A percentile compares a stretch with the other conserved stretches of the same genome.
Evolutionary conservation across 1,140 invertebrate genomes (phyloP).

Genomic region (Cotesia chilonis): DNA sequence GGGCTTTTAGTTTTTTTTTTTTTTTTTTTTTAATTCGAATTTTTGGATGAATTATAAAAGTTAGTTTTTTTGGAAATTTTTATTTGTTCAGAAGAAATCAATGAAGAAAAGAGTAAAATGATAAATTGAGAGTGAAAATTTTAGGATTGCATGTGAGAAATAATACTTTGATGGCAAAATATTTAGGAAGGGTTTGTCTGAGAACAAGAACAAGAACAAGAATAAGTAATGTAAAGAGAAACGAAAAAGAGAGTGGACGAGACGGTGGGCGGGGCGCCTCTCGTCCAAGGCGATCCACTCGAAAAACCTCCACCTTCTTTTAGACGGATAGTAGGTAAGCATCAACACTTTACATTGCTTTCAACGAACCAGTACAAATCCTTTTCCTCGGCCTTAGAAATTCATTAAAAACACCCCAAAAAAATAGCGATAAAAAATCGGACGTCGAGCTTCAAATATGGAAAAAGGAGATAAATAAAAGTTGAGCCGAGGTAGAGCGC

Average conservation of each 20-base stretch:
- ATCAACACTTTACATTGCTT: conserved; percentile 59
- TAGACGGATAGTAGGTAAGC: conserved; percentile 57
- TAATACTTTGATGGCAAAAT: too few relatives aligned
- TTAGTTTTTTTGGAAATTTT: too few relatives aligned
- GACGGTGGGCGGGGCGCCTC: conserved; percentile 64
- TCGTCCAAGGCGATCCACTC: conserved; percentile 65
- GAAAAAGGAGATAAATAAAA: neutral
- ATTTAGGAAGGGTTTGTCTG: conserved; percentile 5
- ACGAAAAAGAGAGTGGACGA: conserved; percentile 50
- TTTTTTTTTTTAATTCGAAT: too few relatives aligned
- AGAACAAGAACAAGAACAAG: conserved; percentile 18
- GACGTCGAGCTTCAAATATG: too few relatives aligned
- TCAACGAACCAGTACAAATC: conserved; percentile 55
- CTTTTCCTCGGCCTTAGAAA: conserved; percentile 9
- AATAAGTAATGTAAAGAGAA: conserved; percentile 11
- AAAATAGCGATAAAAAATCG: neutral
- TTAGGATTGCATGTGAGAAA: too few relatives aligned
- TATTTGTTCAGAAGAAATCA: too few relatives aligned
- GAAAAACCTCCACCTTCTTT: conserved; percentile 49
- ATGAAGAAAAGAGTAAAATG: too few relatives aligned
- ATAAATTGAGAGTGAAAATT: too few relatives aligned
- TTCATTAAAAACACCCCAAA: conserved; percentile 15
- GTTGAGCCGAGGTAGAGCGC: neutral
- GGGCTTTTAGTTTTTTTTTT: too few relatives aligned
- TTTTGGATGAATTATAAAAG: too few relatives aligned